A percentile compares a stretch with the other conserved stretches of the same genome.
These are phyloP conservation scores for Agrilus mali DNA, from an alignment of 2,888 invertebrate genomes.

Conservation along the genomic window DNA sequence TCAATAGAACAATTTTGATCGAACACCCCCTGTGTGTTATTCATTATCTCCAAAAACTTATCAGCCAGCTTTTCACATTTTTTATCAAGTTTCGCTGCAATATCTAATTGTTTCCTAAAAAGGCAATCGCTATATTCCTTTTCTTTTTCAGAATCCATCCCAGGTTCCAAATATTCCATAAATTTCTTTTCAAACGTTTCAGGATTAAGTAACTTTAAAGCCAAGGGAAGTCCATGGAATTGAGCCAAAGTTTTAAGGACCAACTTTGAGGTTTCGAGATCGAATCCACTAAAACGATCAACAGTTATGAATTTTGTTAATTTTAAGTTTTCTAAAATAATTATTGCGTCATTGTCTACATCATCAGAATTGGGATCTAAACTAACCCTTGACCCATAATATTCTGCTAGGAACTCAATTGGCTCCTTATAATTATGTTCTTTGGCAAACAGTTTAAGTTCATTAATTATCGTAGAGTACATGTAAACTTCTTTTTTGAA, in stretches of 20 bases:
- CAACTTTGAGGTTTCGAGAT: conserved; percentile 33
- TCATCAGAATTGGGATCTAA: conserved; percentile 13
- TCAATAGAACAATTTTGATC: too few species aligned
- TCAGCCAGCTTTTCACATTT: too few species aligned
- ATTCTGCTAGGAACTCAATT: conserved; percentile 33
- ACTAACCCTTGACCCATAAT: conserved; percentile 35
- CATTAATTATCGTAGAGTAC: conserved; percentile 34
- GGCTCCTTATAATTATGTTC: conserved; percentile 28
- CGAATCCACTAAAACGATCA: conserved; percentile 34
- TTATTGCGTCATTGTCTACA: conserved; percentile 38
- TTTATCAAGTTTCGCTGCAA: too few species aligned
- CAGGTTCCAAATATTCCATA: too few species aligned
- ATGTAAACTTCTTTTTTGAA: conserved; percentile 40
- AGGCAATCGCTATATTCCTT: too few species aligned
- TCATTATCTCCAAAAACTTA: too few species aligned
- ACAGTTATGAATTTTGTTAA: conserved; percentile 32
- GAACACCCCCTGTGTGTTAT: too few species aligned
- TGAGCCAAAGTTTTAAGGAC: conserved; percentile 35
- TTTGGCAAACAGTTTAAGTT: conserved; percentile 31
- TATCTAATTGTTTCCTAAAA: too few species aligned
- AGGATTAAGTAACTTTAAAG: conserved; percentile 34
- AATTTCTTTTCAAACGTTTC: too few species aligned
- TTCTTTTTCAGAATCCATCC: too few species aligned
- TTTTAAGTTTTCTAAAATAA: conserved; percentile 42
- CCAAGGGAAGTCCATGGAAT: conserved; percentile 41